Evolutionary conservation across 2,888 invertebrate genomes (phyloP).

Genomic region (Nymphalis c-album): DNA sequence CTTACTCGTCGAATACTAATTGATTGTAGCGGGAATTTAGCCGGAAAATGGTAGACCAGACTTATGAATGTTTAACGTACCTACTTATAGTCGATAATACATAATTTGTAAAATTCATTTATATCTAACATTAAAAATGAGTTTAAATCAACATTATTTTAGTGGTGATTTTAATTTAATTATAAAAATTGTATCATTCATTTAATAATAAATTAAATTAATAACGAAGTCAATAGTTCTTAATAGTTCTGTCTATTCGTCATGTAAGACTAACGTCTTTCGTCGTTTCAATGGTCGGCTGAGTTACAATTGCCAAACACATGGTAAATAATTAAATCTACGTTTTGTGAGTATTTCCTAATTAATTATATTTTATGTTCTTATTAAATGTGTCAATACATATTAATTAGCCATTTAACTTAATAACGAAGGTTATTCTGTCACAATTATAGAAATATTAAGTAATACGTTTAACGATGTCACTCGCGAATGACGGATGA

Average conservation of each 20-base stretch:
- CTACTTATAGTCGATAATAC: too few relatives aligned
- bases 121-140: not conserved
- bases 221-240: not conserved
- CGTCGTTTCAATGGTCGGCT: conserved; percentile 43
- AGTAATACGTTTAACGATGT: conserved; percentile 22
- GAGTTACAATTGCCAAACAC: conserved; percentile 40
- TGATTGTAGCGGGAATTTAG: conserved; percentile 29
- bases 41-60: conserved; percentile 8
- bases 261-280: not conserved
- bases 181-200: not conserved
- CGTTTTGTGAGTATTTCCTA: not conserved
- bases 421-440: conserved; percentile 13
- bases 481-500: conserved; percentile 22
- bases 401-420: not conserved
- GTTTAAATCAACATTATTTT: not conserved
- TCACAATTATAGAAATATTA: conserved; percentile 23
- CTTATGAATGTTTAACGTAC: too few relatives aligned
- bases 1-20: conserved; percentile 38
- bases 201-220: not conserved
- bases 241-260: not conserved
- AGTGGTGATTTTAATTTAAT: not conserved
- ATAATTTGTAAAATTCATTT: too few relatives aligned
- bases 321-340: conserved; percentile 6
- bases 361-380: not conserved
- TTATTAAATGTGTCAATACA: not conserved